Percentiles rank a stretch among this genome's conserved stretches.
Conservation (phyloP, 2,113 vertebrate species). For the Sclerurus mexicanus region DNA sequence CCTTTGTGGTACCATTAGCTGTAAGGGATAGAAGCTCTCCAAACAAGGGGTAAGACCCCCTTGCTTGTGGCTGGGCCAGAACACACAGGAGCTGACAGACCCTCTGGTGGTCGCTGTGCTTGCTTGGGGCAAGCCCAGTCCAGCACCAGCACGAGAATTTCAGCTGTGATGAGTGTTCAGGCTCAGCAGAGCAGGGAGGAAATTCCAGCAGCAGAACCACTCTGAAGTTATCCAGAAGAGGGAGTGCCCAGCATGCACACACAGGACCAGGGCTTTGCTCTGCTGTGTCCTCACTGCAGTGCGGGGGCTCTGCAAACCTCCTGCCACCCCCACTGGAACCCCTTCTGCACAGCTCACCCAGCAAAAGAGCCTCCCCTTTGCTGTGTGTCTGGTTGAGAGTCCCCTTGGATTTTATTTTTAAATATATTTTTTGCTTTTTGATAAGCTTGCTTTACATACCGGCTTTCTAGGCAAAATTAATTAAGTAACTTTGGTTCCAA, state of each 20-base stretch:
- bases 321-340: background rate
- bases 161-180: background rate
- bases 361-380: background rate
- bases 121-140: background rate
- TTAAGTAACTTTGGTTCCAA: background rate
- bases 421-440: background rate
- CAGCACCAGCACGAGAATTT: background rate
- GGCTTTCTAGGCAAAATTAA: background rate
- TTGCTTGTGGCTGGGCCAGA: background rate
- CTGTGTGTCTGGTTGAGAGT: background rate
- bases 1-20: background rate
- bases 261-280: fast-evolving
- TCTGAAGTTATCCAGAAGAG: conserved; percentile 28
- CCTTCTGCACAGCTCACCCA: background rate
- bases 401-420: background rate
- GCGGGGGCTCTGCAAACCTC: background rate
- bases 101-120: background rate
- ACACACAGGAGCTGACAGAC: background rate
- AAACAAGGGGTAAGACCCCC: background rate
- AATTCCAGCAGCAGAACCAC: background rate
- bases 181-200: background rate
- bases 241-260: conserved; percentile 17
- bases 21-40: background rate
- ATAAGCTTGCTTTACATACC: background rate
- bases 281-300: background rate